phyloP scores from a whole-genome alignment of 2,888 invertebrate genomes.

The Epinotia brunnichana region DNA sequence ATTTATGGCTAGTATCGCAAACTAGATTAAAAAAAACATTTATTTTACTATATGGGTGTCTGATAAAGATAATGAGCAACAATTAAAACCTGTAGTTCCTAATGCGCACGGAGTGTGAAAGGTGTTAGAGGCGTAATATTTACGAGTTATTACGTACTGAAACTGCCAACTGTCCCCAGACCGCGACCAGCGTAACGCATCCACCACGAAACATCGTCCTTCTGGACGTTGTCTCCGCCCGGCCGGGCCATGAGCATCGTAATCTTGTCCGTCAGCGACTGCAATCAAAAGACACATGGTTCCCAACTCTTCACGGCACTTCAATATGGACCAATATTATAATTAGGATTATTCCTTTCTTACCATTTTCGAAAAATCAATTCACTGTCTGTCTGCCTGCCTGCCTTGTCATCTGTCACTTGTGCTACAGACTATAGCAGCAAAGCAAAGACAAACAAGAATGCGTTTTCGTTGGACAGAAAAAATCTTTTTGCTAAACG shows the following conservation, averaged over 20 bases:
- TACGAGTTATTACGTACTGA: constrained; percentile 85
- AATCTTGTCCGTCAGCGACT: constrained; percentile 92
- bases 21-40: constrained; percentile 9
- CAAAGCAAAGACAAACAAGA: constrained; percentile 25
- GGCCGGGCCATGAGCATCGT: constrained; percentile 91
- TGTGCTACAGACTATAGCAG: constrained; percentile 26
- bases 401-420: constrained; percentile 68
- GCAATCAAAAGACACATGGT: constrained; percentile 62
- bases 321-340: constrained; percentile 47
- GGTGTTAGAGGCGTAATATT: constrained; percentile 31
- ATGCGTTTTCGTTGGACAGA: background rate
- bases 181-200: constrained; percentile 93
- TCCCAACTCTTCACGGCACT: constrained; percentile 37
- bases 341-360: constrained; percentile 57
- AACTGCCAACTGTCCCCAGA: constrained; percentile 92
- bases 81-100: constrained; percentile 31
- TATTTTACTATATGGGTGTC: constrained; percentile 11
- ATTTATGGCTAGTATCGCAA: constrained; percentile 8
- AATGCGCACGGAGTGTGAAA: constrained; percentile 33
- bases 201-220: constrained; percentile 95
- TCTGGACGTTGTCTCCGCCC: constrained; percentile 89
- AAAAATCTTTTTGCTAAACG: background rate
- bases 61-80: constrained; percentile 39
- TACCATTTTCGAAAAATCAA: constrained; percentile 82
- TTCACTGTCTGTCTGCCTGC: constrained; percentile 60